Evolutionary conservation across 1,140 invertebrate species (phyloP).

Genomic region (Drosophila orena): DNA sequence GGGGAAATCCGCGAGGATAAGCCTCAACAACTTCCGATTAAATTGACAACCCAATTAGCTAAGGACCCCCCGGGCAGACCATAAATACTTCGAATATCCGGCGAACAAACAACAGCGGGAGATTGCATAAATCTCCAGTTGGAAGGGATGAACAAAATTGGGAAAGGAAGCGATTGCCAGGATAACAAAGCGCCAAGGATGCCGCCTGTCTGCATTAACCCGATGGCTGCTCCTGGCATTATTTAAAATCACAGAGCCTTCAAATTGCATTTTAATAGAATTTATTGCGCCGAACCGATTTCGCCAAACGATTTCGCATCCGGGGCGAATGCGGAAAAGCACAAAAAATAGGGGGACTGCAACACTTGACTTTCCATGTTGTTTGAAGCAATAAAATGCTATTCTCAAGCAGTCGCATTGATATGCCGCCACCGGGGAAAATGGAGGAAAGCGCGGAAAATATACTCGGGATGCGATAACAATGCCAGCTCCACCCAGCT

Average conservation of each 20-base stretch:
- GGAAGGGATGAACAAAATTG: constrained; percentile 12
- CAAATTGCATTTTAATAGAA: constrained; percentile 84
- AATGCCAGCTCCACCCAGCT: constrained; percentile 40
- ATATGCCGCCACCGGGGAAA: constrained; percentile 35
- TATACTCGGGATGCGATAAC: constrained; percentile 56
- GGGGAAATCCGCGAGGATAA: constrained; percentile 13
- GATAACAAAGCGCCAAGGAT: constrained; percentile 48
- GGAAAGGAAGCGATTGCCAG: constrained; percentile 32
- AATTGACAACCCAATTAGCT: constrained; percentile 58
- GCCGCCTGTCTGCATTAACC: constrained; percentile 62
- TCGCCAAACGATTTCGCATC: constrained; percentile 22
- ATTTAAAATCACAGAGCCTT: constrained; percentile 82
- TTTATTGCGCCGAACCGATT: constrained; percentile 78
- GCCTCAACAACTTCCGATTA: constrained; percentile 31
- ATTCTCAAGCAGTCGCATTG: constrained; percentile 66
- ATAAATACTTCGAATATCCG: constrained; percentile 56
- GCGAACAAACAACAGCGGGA: constrained; percentile 37
- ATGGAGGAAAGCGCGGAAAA: constrained; percentile 17
- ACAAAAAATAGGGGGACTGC: constrained; percentile 49
- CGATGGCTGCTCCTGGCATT: constrained; percentile 62
- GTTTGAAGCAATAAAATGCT: constrained; percentile 74
- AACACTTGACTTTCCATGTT: constrained; percentile 82
- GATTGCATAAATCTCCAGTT: constrained; percentile 70
- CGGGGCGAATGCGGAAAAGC: constrained; percentile 21
- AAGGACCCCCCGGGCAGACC: constrained; percentile 38